Evolutionary conservation across 2,888 invertebrate species (phyloP), one percentile per base, ranked within the genome.

Genomic region (Drosophila falleni): DNA sequence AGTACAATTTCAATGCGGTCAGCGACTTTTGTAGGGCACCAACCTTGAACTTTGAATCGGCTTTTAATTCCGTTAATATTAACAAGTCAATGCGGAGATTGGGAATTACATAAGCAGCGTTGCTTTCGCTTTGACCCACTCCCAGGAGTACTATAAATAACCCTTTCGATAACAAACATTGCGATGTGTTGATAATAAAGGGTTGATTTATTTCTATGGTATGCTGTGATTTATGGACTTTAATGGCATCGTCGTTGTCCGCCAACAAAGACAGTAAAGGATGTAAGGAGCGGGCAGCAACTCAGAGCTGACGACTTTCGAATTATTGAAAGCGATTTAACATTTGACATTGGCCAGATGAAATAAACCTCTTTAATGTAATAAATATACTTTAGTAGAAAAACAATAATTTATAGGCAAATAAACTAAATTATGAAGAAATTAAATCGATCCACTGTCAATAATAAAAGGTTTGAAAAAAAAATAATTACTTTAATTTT

Each of bases 151-250:
- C 86, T 88, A 86, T 86, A 86, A 86, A 86, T 86, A 86, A 86
- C 87, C 87, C 86, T 86, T 81, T 88, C 86, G 86, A 86, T 86
- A 86, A 86, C 89, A 88, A 88, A 83, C 87, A 89, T 88, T 88
- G 87, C 86, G 87, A 86, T 88, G 89, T 86, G 86, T 88, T 86
- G 86, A 86, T 86, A 86, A 86, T 86, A 86, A 86, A 87, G 89
- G 89, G 87, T 86, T 86, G 86, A 86, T 86, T 86, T 86, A 86
- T 86, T 86, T 86, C 84, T 87, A 87, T 83, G 87, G 89, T 73
- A 81, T 80, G 87, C 72, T 84, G 86, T 86, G 86, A 86, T 86
- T 86, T 86, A 86, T 86, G 89, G 73, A 70, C 87, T 89, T 84
- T 89, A 86, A 86, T 88, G 86, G 84, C 80, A 53, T 66, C 71